Evolutionary conservation across 2,113 vertebrate species (phyloP).

Genomic region (Ophthalmolycus amberensis): DNA sequence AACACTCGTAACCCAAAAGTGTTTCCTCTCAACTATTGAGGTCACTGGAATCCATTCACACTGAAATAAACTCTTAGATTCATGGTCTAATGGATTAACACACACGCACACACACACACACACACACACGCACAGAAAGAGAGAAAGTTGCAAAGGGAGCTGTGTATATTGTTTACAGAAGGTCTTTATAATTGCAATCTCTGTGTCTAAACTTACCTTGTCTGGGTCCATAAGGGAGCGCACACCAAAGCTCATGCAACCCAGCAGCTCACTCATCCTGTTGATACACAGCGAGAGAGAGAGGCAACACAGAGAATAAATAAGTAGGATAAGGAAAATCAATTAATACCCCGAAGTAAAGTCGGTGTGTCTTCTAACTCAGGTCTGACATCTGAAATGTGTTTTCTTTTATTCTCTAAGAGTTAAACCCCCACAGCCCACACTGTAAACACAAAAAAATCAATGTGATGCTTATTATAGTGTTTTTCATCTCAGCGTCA

Average conservation of each 20-base stretch:
- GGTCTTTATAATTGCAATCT: slow-evolving; percentile 7
- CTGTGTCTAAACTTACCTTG: slow-evolving; percentile 82
- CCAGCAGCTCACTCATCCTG: slow-evolving; percentile 85
- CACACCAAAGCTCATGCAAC: slow-evolving; percentile 94
- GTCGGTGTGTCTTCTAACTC: not conserved
- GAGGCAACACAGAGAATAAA: slow-evolving; percentile 32
- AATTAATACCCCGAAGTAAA: slow-evolving; percentile 29
- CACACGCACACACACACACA: slow-evolving; percentile 30
- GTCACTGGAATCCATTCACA: slow-evolving; percentile 65
- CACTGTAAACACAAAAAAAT: slow-evolving; percentile 13
- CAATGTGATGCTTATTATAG: slow-evolving; percentile 8
- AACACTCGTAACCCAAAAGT: slow-evolving; percentile 72
- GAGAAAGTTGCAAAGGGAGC: slow-evolving; percentile 18
- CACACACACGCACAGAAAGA: not conserved
- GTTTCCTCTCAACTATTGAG: slow-evolving; percentile 71
- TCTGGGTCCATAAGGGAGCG: slow-evolving; percentile 86
- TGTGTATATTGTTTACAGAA: slow-evolving; percentile 31
- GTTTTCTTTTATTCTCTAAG: slow-evolving; percentile 14
- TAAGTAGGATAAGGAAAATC: slow-evolving; percentile 23
- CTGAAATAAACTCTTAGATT: slow-evolving; percentile 60
- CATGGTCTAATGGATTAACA: slow-evolving; percentile 55
- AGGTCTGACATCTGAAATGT: slow-evolving; percentile 34
- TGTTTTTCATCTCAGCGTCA: slow-evolving; percentile 12
- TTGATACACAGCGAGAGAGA: slow-evolving; percentile 18
- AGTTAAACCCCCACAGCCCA: slow-evolving; percentile 4